Evolutionary conservation across 2,888 invertebrate genomes (phyloP).

Genomic region (Nomada fucata): DNA sequence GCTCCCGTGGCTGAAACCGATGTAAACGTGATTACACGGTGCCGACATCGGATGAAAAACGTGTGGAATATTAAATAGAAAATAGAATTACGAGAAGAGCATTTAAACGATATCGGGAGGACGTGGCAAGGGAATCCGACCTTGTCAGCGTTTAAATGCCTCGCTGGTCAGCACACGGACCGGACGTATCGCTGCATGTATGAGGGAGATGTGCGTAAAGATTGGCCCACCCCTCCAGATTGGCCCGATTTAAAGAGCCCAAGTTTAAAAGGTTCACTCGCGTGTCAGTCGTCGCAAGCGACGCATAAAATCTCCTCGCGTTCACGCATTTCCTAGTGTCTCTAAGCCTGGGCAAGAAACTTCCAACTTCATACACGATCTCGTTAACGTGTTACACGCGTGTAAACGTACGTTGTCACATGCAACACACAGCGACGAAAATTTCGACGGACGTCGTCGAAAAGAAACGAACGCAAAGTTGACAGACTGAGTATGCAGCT

Average conservation of each 20-base stretch:
- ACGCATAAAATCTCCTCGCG: constrained; percentile 22
- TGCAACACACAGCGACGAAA: neutral
- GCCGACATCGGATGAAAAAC: constrained; percentile 25
- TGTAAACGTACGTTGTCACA: neutral
- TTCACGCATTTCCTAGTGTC: neutral
- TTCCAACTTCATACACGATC: neutral
- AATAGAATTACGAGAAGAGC: constrained; percentile 14
- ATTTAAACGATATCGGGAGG: constrained; percentile 33
- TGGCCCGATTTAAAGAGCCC: constrained; percentile 54
- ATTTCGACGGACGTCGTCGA: constrained; percentile 28
- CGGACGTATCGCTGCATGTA: constrained; percentile 25
- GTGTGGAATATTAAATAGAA: neutral
- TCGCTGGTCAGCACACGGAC: neutral
- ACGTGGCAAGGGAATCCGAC: constrained; percentile 17
- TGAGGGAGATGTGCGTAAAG: constrained; percentile 11
- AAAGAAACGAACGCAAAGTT: constrained; percentile 34
- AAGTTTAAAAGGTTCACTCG: constrained; percentile 33
- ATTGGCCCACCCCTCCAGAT: constrained; percentile 23
- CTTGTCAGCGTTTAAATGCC: constrained; percentile 55
- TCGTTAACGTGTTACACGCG: neutral
- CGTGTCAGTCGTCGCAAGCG: constrained; percentile 1
- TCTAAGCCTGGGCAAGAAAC: neutral
- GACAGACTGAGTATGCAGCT: constrained; percentile 43
- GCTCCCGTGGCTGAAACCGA: constrained; percentile 12
- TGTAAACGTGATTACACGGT: constrained; percentile 6